phyloP scores from a whole-genome alignment of 2,797 vertebrate genomes.

The Sphenodon punctatus region DNA sequence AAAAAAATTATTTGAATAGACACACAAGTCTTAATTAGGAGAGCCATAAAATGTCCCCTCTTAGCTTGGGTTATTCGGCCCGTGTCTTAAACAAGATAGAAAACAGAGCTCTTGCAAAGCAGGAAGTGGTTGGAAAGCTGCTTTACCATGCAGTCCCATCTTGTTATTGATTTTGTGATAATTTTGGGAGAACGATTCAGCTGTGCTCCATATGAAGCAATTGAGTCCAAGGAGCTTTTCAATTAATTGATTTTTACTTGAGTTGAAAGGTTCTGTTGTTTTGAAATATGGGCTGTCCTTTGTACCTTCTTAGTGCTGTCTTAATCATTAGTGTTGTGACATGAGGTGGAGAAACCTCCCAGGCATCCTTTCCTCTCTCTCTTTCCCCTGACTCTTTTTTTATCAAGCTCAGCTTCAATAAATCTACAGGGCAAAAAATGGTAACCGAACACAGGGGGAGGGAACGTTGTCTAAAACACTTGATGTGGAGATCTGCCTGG shows the following conservation, averaged over 20 bases:
- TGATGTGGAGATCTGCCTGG: neutral
- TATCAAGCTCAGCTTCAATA: neutral
- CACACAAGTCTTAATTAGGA: conserved; percentile 30
- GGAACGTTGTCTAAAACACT: neutral
- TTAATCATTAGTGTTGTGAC: conserved; percentile 18
- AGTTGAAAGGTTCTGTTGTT: neutral
- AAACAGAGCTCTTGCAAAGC: neutral
- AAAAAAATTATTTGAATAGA: neutral
- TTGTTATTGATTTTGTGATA: conserved; percentile 44
- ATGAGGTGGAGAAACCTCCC: conserved; percentile 20
- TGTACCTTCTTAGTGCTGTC: neutral
- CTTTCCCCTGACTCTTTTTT: neutral
- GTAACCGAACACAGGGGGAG: conserved; percentile 31
- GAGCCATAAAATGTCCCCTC: neutral
- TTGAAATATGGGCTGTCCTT: conserved; percentile 27
- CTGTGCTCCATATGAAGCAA: conserved; percentile 34
- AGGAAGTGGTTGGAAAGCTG: conserved; percentile 4
- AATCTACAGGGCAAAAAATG: conserved; percentile 3
- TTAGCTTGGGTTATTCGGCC: neutral
- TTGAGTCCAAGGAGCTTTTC: conserved; percentile 19
- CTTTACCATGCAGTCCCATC: neutral
- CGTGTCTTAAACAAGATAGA: neutral
- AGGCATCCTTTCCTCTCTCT: neutral
- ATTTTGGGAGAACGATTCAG: conserved; percentile 30
- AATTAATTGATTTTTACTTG: neutral